These are phyloP conservation scores for Odocoileus virginianus DNA, from an alignment of 2,113 vertebrate species.

Conservation along the genomic window DNA sequence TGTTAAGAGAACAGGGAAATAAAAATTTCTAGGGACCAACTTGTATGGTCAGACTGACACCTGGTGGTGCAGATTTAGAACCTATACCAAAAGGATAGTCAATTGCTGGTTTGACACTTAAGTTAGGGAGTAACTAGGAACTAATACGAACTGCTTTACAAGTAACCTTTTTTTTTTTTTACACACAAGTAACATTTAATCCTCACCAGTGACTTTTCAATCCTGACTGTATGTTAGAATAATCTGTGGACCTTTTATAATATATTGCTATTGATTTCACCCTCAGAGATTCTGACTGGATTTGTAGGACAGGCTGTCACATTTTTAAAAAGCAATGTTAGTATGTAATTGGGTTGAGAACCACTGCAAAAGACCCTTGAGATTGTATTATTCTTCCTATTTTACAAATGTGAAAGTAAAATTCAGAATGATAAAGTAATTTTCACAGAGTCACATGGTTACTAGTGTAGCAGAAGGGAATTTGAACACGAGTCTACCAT, in stretches of 20 bases:
- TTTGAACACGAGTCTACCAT: neutral
- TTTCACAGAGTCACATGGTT: neutral
- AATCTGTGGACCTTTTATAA: neutral
- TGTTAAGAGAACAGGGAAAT: neutral
- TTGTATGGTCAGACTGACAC: constrained; percentile 50
- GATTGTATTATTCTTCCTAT: neutral
- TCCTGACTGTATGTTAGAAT: neutral
- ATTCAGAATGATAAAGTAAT: neutral
- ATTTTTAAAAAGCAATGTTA: neutral
- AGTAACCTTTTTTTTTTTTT: neutral
- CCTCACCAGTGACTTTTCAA: neutral
- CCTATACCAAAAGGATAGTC: neutral
- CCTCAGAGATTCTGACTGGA: neutral
- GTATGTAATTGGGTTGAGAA: neutral
- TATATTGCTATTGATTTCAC: neutral
- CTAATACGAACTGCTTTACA: neutral
- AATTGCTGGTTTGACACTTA: neutral
- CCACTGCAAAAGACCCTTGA: neutral
- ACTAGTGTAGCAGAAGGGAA: neutral
- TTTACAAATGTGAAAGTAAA: constrained; percentile 15
- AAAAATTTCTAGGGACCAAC: neutral
- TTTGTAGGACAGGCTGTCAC: neutral
- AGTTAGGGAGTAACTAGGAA: neutral
- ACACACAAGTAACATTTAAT: neutral
- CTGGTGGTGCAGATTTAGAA: constrained; percentile 59